phyloP scores from a whole-genome alignment of 2,797 vertebrate species.

The Sphenodon punctatus region DNA sequence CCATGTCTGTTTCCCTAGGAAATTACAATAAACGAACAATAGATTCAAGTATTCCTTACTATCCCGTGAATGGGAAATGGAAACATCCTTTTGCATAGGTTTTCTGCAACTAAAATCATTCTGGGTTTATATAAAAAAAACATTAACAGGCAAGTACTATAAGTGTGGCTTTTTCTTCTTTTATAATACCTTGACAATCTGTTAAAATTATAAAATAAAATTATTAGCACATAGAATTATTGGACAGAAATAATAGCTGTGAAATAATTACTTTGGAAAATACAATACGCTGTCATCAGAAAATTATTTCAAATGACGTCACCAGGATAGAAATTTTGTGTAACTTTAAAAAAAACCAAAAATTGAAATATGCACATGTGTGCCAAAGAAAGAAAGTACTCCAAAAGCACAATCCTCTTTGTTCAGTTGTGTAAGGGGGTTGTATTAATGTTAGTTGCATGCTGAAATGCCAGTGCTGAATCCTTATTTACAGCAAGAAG shows the following conservation, averaged over 20 bases:
- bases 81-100: not conserved
- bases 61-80: not conserved
- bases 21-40: not conserved
- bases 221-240: too few species aligned
- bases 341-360: not conserved
- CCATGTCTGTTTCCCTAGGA: not conserved
- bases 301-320: not conserved
- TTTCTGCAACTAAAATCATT: not conserved
- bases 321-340: not conserved
- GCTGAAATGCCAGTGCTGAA: too few species aligned
- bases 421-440: too few species aligned
- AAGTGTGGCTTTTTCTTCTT: not conserved
- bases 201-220: too few species aligned
- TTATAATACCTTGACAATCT: slow-evolving; percentile 6
- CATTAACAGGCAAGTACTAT: not conserved
- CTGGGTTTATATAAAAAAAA: not conserved
- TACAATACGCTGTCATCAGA: not conserved
- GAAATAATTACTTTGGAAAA: too few species aligned
- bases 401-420: too few species aligned
- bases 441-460: too few species aligned
- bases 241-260: too few species aligned
- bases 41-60: not conserved
- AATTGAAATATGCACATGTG: not conserved
- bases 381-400: not conserved
- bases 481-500: too few species aligned